phyloP scores from a whole-genome alignment of 2,797 vertebrate genomes.

The Cirrhinus molitorella region DNA sequence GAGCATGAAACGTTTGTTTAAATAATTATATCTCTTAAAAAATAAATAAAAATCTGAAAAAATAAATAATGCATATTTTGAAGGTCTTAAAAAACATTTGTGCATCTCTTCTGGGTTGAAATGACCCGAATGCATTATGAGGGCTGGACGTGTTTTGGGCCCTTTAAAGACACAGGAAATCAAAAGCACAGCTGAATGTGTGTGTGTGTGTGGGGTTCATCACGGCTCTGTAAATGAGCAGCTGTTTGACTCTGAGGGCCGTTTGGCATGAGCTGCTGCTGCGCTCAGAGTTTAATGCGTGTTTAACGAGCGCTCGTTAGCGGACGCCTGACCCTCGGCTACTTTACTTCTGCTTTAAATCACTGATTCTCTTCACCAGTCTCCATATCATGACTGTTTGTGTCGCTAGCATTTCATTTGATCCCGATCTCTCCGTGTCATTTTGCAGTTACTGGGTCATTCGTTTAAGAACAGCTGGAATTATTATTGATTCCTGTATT shows the following conservation, averaged over 20 bases:
- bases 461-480: background rate
- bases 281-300: constrained; percentile 1
- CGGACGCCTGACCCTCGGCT: constrained; percentile 1
- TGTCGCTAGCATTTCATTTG: background rate
- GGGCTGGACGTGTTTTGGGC: background rate
- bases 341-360: background rate
- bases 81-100: background rate
- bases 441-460: background rate
- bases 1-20: no score
- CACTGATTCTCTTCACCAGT: no score
- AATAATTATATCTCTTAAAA: no score
- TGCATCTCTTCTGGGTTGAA: background rate
- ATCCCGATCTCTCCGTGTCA: background rate
- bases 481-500: constrained; percentile 6
- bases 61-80: background rate
- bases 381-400: background rate
- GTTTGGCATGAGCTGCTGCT: constrained; percentile 5
- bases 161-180: constrained; percentile 64
- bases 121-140: background rate
- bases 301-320: constrained; percentile 56
- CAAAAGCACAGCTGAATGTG: constrained; percentile 34
- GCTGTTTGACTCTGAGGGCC: background rate
- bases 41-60: no score
- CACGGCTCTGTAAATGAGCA: background rate
- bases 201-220: background rate